Conservation (phyloP, 2,113 vertebrate genomes). For the Microcebus murinus region DNA sequence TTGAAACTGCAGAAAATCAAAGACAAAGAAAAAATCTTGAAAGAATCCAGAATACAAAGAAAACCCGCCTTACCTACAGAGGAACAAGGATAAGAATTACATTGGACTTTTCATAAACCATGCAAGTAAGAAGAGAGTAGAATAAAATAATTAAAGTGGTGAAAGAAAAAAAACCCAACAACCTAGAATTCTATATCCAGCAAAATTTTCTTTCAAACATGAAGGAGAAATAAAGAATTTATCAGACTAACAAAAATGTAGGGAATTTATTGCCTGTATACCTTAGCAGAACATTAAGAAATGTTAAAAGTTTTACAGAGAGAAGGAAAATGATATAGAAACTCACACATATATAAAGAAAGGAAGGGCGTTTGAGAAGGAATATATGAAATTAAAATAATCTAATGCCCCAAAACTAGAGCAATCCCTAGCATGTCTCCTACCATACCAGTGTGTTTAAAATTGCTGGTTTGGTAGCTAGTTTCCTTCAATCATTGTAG, state of each 20-base stretch:
- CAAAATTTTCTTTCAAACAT: not conserved
- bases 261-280: not conserved
- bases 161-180: not conserved
- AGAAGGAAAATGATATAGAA: not conserved
- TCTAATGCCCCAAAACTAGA: not conserved
- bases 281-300: not conserved
- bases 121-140: not conserved
- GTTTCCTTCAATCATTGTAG: not conserved
- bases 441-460: not conserved
- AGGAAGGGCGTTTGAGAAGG: not conserved
- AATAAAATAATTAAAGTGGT: not conserved
- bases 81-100: not conserved
- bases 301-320: not conserved
- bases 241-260: not conserved
- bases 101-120: not conserved
- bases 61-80: not conserved
- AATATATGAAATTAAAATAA: not conserved
- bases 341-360: not conserved
- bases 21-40: not conserved
- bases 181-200: not conserved
- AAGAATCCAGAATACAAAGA: not conserved
- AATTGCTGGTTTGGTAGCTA: not conserved
- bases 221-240: not conserved
- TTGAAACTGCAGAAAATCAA: constrained; percentile 32
- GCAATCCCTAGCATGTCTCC: not conserved